Evolutionary conservation across 2,113 vertebrate genomes (phyloP), one percentile per base, ranked within the genome.

Genomic region (Antennarius striatus): DNA sequence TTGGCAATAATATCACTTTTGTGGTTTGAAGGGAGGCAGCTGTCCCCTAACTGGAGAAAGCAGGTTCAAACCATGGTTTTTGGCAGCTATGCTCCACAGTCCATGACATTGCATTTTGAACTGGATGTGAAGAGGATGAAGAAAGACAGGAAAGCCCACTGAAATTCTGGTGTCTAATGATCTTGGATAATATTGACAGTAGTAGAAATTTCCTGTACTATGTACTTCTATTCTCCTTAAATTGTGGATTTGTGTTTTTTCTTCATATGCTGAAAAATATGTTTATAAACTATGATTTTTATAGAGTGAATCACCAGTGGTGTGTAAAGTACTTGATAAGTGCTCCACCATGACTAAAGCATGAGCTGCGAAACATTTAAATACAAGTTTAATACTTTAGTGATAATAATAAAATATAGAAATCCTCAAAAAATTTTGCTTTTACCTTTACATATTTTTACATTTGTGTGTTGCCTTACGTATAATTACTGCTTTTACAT

Each of bases 31-130:
- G 65, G 32, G 70, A 74, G 71, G 73, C 71, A 79, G 69, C 67
- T 81, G 80, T 70, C 68, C 62, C 69, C 75, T 67, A 75, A 80
- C 75, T 63, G 63, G 62, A 82, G 74, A 65, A 73, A 59, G 56
- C 64, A 17, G 56, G 78, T 60, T 81, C 58, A 80, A 73, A 59
- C 50, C 47, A 46, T 63, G 63, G 28, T 64, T 73, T 83, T 72
- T 73, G 71, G 71, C 60, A 53, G 75, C 67, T 69, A 78, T 4
- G 12, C 39, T 50, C 52, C 51, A 36, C 5, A 75, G 55, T 82
- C 68, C 74, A 75, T 59, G 56, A 77, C 64, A 71, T 48, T 52
- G 68, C 70, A 77, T 56, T 56, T 29, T 68, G 51, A 68, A 52
- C 63, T 56, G 56, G 45, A 8, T 5, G 4, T 50, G 43, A 60